Conservation (phyloP, 2,888 invertebrate genomes). For the Drosophila lacicola region DNA sequence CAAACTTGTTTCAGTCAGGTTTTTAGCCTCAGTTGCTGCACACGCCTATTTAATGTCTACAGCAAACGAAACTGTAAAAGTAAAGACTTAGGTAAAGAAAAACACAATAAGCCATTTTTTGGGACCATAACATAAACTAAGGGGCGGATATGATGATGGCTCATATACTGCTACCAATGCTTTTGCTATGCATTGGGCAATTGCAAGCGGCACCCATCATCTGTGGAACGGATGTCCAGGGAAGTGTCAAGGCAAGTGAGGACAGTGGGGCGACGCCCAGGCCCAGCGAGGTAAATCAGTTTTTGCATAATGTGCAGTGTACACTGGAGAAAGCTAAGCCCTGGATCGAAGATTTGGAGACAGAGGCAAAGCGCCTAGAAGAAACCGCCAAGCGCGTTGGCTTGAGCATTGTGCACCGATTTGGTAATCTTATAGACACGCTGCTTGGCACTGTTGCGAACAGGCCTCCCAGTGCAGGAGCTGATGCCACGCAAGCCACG, state of each 20-base stretch:
- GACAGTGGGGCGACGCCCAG: conserved; percentile 27
- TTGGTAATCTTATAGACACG: conserved; percentile 70
- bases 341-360: conserved; percentile 81
- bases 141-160: conserved; percentile 40
- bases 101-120: neutral
- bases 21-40: conserved; percentile 53
- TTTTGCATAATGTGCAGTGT: conserved; percentile 78
- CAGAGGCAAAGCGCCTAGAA: conserved; percentile 81
- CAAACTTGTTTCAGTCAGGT: conserved; percentile 75
- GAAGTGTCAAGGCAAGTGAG: conserved; percentile 17
- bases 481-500: neutral
- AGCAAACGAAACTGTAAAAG: neutral
- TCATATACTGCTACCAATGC: conserved; percentile 30
- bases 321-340: conserved; percentile 82
- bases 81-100: neutral
- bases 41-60: conserved; percentile 18
- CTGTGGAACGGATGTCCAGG: conserved; percentile 44
- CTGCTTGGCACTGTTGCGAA: conserved; percentile 38
- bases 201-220: conserved; percentile 54
- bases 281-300: conserved; percentile 74
- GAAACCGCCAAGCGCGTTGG: conserved; percentile 77
- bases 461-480: conserved; percentile 2
- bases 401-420: conserved; percentile 68
- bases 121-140: conserved; percentile 5
- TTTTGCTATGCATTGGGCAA: conserved; percentile 27